A percentile compares a stretch with the other conserved stretches of the same genome.
Evolutionary conservation across 2,888 invertebrate genomes (phyloP).

Genomic region (Urechis unicinctus): DNA sequence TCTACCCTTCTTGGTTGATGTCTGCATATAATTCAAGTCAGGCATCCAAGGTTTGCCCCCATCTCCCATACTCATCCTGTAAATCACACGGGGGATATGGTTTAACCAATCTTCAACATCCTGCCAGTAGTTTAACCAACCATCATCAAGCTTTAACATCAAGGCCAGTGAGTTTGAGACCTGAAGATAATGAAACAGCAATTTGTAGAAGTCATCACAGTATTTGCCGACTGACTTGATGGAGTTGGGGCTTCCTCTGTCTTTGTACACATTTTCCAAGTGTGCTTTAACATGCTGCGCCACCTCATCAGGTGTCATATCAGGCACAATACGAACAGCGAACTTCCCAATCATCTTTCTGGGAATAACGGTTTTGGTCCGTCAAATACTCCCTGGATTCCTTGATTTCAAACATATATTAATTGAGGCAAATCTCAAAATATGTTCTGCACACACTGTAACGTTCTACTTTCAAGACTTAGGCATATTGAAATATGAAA

Average conservation of each 20-base stretch:
- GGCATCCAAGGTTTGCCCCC: slow-evolving; percentile 89
- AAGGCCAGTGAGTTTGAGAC: too few relatives aligned
- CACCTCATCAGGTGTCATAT: slow-evolving; percentile 77
- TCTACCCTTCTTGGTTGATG: slow-evolving; percentile 53
- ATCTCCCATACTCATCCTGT: slow-evolving; percentile 56
- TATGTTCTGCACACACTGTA: too few relatives aligned
- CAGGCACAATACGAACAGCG: slow-evolving; percentile 89
- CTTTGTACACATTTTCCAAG: slow-evolving; percentile 70
- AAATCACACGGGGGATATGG: too few relatives aligned
- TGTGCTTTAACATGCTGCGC: slow-evolving; percentile 71
- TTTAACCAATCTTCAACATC: too few relatives aligned
- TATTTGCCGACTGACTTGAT: slow-evolving; percentile 69
- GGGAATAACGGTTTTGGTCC: slow-evolving; percentile 84
- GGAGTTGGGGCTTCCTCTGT: slow-evolving; percentile 76
- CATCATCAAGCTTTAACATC: too few relatives aligned
- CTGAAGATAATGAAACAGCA: too few relatives aligned
- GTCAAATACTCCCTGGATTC: slow-evolving; percentile 89
- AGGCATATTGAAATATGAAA: too few relatives aligned
- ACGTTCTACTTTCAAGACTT: too few relatives aligned
- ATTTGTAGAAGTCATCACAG: too few relatives aligned
- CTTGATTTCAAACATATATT: too few relatives aligned
- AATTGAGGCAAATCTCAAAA: too few relatives aligned
- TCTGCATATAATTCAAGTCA: slow-evolving; percentile 77
- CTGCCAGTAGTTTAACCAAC: too few relatives aligned
- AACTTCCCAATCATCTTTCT: slow-evolving; percentile 87